Percentiles rank a stretch among this genome's conserved stretches.
Evolutionary conservation across 2,797 vertebrate genomes (phyloP).

Genomic region (Enteromius viviparus): DNA sequence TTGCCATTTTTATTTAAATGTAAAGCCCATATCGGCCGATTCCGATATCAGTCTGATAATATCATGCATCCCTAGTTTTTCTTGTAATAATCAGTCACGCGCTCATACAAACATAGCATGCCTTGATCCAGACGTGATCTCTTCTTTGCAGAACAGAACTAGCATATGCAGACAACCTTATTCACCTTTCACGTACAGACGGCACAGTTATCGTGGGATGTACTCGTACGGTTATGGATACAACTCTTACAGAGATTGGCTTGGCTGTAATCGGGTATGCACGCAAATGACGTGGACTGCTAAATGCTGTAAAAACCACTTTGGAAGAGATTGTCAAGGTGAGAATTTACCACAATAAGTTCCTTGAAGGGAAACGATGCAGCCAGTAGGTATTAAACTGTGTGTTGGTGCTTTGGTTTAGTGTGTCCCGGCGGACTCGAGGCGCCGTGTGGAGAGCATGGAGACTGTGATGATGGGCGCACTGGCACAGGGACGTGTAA

Average conservation of each 20-base stretch:
- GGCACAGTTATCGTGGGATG: neutral
- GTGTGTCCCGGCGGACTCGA: constrained; percentile 88
- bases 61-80: neutral
- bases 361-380: neutral
- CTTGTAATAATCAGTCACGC: neutral
- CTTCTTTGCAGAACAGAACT: constrained; percentile 51
- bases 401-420: constrained; percentile 66
- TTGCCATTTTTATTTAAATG: too few species aligned
- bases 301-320: constrained; percentile 91
- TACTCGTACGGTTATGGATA: neutral
- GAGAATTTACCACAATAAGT: constrained; percentile 50
- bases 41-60: too few species aligned
- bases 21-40: too few species aligned
- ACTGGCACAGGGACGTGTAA: constrained; percentile 79
- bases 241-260: neutral
- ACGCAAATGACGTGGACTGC: constrained; percentile 74
- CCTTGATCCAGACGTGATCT: constrained; percentile 4
- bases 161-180: constrained; percentile 23
- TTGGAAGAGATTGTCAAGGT: constrained; percentile 87
- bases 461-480: constrained; percentile 80
- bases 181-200: neutral
- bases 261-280: constrained; percentile 81
- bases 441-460: constrained; percentile 80
- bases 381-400: neutral
- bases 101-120: neutral